Evolutionary conservation across 2,113 vertebrate genomes (phyloP).

Genomic region (Osmerus eperlanus): DNA sequence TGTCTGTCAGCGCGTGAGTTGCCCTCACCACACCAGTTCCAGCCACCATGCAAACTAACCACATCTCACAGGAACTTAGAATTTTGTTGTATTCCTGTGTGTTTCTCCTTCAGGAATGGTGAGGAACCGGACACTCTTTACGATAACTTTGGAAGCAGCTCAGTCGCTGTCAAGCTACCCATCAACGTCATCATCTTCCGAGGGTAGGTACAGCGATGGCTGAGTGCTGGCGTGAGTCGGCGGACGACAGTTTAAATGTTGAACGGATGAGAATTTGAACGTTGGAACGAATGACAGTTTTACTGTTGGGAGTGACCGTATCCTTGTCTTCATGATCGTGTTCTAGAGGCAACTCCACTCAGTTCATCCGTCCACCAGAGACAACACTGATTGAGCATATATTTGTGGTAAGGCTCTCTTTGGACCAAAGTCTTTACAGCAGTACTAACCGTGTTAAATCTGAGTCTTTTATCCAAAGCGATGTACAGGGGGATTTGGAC

Average conservation of each 20-base stretch:
- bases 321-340: background rate
- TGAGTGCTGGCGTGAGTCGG: background rate
- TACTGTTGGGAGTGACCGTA: background rate
- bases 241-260: background rate
- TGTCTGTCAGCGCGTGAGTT: constrained; percentile 28
- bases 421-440: background rate
- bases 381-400: constrained; percentile 21
- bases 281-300: background rate
- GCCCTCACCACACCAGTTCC: background rate
- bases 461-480: background rate
- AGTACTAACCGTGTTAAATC: background rate
- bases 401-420: constrained; percentile 26
- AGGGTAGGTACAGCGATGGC: constrained; percentile 29
- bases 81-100: too few species aligned
- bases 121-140: constrained; percentile 33
- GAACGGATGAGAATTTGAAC: background rate
- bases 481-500: too few species aligned
- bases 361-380: constrained; percentile 24
- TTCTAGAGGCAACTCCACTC: constrained; percentile 36
- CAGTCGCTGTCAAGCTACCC: constrained; percentile 21
- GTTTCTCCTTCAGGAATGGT: constrained; percentile 15
- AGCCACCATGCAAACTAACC: background rate
- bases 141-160: constrained; percentile 33
- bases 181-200: constrained; percentile 28
- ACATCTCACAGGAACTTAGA: too few species aligned